These are phyloP conservation scores for Sthenelais limicola DNA, from an alignment of 2,888 invertebrate species.

Conservation along the genomic window DNA sequence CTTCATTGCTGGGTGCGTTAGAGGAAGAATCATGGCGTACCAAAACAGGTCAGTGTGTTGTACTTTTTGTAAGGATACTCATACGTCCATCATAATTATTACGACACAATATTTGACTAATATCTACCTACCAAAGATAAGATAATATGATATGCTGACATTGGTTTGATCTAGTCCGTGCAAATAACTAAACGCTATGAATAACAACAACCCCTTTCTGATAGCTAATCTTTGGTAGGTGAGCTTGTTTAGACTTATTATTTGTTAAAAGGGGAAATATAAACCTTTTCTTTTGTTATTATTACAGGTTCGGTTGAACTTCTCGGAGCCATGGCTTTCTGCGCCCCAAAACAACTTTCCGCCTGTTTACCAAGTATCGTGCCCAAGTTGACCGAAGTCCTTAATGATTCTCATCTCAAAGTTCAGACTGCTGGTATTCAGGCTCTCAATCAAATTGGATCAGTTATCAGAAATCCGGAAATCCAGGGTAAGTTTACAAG, in stretches of 20 bases:
- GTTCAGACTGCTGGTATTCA: constrained; percentile 97
- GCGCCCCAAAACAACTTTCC: constrained; percentile 98
- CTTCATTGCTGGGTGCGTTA: constrained; percentile 91
- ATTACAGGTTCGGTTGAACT: constrained; percentile 90
- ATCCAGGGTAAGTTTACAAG: constrained; percentile 76
- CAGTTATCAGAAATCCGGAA: constrained; percentile 98
- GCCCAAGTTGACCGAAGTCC: constrained; percentile 95
- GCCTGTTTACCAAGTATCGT: constrained; percentile 98
- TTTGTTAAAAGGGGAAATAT: too few species aligned
- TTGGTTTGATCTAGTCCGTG: too few species aligned
- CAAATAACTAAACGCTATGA: too few species aligned
- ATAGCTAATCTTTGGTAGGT: too few species aligned
- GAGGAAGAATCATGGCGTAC: constrained; percentile 99
- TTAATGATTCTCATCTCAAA: constrained; percentile 97
- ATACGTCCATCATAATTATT: too few species aligned
- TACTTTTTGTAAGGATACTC: constrained; percentile 43
- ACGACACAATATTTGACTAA: too few species aligned
- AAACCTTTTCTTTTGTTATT: too few species aligned
- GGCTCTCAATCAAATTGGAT: constrained; percentile 95
- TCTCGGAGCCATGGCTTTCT: constrained; percentile 98
- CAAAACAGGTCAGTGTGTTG: constrained; percentile 61
- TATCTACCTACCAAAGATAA: too few species aligned
- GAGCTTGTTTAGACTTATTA: too few species aligned
- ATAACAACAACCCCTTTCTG: too few species aligned
- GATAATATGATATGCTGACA: too few species aligned